phyloP scores from a whole-genome alignment of 2,113 vertebrate species.

The Cettia cetti region DNA sequence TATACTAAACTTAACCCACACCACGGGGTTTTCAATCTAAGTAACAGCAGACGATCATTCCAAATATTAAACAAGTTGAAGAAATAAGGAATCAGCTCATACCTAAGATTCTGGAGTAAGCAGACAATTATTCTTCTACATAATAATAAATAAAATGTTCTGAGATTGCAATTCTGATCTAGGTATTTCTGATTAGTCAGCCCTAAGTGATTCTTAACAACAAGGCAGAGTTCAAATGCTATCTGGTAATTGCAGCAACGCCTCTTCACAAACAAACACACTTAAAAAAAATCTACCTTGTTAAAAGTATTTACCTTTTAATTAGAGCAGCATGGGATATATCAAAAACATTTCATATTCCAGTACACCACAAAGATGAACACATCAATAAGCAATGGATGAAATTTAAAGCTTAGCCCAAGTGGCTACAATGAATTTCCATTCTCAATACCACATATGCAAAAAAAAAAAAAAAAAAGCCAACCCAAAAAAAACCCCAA shows the following conservation, averaged over 20 bases:
- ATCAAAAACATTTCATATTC: neutral
- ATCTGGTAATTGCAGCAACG: neutral
- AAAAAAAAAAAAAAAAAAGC: neutral
- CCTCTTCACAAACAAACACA: neutral
- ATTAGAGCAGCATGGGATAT: neutral
- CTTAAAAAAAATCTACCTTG: neutral
- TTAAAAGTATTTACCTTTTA: neutral
- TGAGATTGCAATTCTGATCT: neutral
- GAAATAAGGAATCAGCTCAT: neutral
- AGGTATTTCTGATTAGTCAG: conserved; percentile 2
- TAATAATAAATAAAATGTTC: neutral
- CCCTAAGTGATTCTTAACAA: neutral
- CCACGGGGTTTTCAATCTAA: neutral
- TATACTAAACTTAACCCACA: neutral
- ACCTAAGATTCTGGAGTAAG: neutral
- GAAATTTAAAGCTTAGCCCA: neutral
- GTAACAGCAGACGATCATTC: neutral
- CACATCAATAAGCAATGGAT: neutral
- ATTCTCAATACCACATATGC: neutral
- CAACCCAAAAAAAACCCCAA: neutral
- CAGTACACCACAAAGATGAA: neutral
- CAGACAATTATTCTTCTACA: neutral
- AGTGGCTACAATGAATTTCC: neutral
- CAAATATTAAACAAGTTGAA: rapidly evolving
- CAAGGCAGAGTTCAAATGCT: neutral